Percentiles rank a stretch among this genome's conserved stretches.
Conservation (phyloP, 1,140 invertebrate species). For the Limonius californicus region DNA sequence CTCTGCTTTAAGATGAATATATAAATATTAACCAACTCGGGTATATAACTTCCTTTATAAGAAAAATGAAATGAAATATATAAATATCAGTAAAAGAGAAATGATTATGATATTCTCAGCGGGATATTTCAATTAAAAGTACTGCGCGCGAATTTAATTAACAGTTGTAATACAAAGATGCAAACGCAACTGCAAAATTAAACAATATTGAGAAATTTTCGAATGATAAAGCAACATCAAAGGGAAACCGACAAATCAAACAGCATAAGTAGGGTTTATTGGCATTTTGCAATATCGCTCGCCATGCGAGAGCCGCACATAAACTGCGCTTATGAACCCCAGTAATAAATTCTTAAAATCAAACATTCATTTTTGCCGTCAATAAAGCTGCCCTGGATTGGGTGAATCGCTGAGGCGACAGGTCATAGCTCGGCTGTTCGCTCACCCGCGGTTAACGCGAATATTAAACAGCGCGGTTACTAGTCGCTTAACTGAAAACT, state of each 20-base stretch:
- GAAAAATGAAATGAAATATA: too few relatives aligned
- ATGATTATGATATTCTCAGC: too few relatives aligned
- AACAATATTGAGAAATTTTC: too few relatives aligned
- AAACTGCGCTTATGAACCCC: background rate
- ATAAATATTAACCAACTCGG: too few relatives aligned
- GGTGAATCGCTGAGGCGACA: background rate
- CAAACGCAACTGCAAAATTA: too few relatives aligned
- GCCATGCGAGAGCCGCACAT: background rate
- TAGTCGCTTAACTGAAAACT: background rate
- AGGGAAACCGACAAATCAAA: background rate
- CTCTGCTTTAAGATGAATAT: too few relatives aligned
- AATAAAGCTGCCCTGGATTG: background rate
- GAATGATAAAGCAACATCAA: too few relatives aligned
- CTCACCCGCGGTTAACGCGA: background rate
- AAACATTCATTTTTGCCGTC: background rate
- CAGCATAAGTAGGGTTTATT: background rate
- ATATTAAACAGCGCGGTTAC: conserved; percentile 1
- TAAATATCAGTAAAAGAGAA: too few relatives aligned
- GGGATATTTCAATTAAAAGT: too few relatives aligned
- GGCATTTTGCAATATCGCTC: background rate
- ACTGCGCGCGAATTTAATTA: too few relatives aligned
- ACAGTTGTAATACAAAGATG: too few relatives aligned
- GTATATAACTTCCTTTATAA: too few relatives aligned
- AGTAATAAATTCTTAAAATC: conserved; percentile 1
- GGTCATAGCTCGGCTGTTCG: background rate